Conservation (phyloP, 2,113 vertebrate genomes). For the Ramphastos sulfuratus region DNA sequence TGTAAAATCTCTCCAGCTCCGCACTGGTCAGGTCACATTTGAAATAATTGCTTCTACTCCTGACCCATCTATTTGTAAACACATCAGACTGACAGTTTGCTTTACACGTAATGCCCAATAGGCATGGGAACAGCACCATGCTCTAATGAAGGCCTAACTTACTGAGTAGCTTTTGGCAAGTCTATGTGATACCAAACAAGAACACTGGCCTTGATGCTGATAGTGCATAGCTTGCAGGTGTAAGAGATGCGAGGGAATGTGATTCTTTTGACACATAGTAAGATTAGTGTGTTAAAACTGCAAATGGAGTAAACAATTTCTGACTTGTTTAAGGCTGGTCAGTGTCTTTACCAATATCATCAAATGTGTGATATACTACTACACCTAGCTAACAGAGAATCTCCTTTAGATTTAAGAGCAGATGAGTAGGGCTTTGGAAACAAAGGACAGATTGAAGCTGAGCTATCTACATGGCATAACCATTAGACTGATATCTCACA, state of each 20-base stretch:
- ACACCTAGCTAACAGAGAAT: not conserved
- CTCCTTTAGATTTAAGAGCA: not conserved
- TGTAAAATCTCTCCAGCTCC: not conserved
- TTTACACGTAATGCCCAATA: not conserved
- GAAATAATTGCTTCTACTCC: constrained; percentile 34
- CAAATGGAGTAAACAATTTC: not conserved
- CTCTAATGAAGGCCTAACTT: not conserved
- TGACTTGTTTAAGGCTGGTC: not conserved
- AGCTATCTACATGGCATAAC: not conserved
- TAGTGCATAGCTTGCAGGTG: not conserved
- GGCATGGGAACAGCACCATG: not conserved
- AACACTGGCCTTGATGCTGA: not conserved
- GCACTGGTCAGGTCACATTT: not conserved
- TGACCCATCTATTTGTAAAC: constrained; percentile 14
- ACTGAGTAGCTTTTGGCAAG: constrained; percentile 1
- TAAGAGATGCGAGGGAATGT: not conserved
- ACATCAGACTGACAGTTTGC: not conserved
- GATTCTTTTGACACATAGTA: not conserved
- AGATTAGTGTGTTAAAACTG: not conserved
- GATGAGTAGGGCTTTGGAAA: not conserved
- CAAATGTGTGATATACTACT: not conserved
- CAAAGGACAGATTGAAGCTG: not conserved
- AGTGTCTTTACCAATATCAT: not conserved
- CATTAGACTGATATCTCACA: not conserved
- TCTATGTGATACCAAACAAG: not conserved